These are phyloP conservation scores for Cosmopolites sordidus DNA, from an alignment of 2,888 invertebrate genomes.

Conservation along the genomic window DNA sequence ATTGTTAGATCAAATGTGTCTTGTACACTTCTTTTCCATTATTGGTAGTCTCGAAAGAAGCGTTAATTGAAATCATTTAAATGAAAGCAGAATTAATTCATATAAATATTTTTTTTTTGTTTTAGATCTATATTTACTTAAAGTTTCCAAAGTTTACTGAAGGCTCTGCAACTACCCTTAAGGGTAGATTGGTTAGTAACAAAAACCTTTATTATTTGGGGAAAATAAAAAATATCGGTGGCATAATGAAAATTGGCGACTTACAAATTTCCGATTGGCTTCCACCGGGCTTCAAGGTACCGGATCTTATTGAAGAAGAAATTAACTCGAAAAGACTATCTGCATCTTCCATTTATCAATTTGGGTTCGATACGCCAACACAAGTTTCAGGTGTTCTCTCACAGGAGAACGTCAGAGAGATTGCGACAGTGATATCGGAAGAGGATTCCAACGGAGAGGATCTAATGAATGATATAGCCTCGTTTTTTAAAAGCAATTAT, in stretches of 20 bases:
- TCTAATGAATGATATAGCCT: constrained; percentile 39
- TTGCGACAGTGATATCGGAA: constrained; percentile 29
- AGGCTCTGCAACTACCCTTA: constrained; percentile 72
- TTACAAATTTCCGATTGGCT: constrained; percentile 74
- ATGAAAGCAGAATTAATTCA: too few species aligned
- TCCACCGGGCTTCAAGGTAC: constrained; percentile 71
- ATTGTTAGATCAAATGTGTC: too few species aligned
- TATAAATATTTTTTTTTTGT: constrained; percentile 1
- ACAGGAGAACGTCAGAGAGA: constrained; percentile 32
- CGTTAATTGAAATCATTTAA: too few species aligned
- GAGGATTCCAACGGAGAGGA: constrained; percentile 35
- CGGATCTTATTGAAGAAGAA: constrained; percentile 48
- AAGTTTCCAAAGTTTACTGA: constrained; percentile 67
- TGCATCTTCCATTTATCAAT: constrained; percentile 48
- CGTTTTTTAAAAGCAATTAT: constrained; percentile 49
- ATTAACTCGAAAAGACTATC: constrained; percentile 49
- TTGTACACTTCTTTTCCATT: too few species aligned
- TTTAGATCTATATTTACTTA: constrained; percentile 62
- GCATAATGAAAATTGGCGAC: constrained; percentile 59
- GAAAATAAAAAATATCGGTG: constrained; percentile 52
- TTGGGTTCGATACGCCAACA: constrained; percentile 49
- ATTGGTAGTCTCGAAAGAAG: too few species aligned
- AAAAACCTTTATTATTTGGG: constrained; percentile 80
- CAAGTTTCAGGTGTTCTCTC: constrained; percentile 39
- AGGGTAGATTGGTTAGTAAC: constrained; percentile 72